These are phyloP conservation scores for Scleropages formosus DNA, from an alignment of 2,797 vertebrate species.

Conservation along the genomic window DNA sequence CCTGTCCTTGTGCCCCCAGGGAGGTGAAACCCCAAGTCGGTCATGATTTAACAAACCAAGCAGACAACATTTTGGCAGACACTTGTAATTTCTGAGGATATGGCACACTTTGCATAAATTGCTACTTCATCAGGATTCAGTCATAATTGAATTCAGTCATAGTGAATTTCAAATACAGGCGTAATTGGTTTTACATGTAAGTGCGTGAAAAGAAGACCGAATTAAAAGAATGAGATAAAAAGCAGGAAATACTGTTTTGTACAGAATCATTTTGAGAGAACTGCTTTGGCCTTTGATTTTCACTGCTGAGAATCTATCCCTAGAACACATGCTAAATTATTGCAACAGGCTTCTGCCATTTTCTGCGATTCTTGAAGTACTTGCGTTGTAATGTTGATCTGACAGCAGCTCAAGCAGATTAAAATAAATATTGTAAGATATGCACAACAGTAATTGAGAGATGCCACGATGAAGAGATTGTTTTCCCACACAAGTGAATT, in stretches of 20 bases:
- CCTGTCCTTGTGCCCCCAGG: background rate
- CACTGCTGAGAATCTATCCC: background rate
- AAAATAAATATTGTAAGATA: constrained; percentile 1
- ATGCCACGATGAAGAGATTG: constrained; percentile 9
- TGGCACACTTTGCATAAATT: background rate
- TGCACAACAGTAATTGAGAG: constrained; percentile 4
- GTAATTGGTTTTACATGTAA: background rate
- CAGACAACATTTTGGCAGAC: background rate
- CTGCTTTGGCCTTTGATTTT: background rate
- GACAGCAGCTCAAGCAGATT: constrained; percentile 24
- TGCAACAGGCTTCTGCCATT: background rate
- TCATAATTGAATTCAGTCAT: background rate
- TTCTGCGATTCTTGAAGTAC: constrained; percentile 3
- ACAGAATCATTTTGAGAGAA: no score
- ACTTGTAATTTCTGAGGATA: background rate
- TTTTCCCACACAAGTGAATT: background rate
- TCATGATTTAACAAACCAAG: background rate
- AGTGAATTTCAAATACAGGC: background rate
- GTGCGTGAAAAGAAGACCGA: background rate
- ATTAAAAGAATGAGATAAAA: constrained; percentile 34
- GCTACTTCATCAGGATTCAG: background rate
- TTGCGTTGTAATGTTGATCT: constrained; percentile 6
- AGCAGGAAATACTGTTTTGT: no score
- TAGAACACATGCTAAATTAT: background rate
- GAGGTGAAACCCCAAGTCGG: background rate